Conservation (phyloP, 2,888 invertebrate genomes). For the Elmis aenea region DNA sequence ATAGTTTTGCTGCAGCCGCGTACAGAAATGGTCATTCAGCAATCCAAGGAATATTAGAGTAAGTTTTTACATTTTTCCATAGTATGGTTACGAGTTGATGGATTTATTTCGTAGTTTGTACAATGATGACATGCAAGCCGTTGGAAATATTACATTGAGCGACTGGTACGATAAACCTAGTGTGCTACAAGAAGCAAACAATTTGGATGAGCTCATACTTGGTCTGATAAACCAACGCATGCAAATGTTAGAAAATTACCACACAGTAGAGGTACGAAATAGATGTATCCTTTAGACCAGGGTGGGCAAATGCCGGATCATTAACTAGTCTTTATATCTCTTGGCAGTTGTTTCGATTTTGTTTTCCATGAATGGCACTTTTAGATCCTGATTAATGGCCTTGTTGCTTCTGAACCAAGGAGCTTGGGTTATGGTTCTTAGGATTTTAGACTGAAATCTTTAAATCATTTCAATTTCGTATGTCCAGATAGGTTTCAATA, state of each 20-base stretch:
- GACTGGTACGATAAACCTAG: background rate
- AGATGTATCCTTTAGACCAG: no score
- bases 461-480: no score
- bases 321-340: no score
- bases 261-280: slow-evolving; percentile 1
- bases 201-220: slow-evolving; percentile 1
- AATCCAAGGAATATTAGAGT: slow-evolving; percentile 44
- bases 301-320: no score
- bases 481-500: no score
- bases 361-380: no score
- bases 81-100: background rate
- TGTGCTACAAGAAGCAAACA: background rate
- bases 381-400: no score
- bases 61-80: background rate
- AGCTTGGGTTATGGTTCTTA: no score
- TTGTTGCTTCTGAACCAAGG: no score
- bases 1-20: slow-evolving; percentile 65
- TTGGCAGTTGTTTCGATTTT: no score
- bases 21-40: slow-evolving; percentile 63
- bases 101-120: background rate
- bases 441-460: no score
- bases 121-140: background rate
- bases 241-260: slow-evolving; percentile 1
- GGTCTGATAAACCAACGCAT: slow-evolving; percentile 2
- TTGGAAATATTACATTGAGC: background rate